Percentiles rank a stretch among this genome's conserved stretches.
Conservation (phyloP, 2,113 vertebrate species). For the Paramormyrops kingsleyae region DNA sequence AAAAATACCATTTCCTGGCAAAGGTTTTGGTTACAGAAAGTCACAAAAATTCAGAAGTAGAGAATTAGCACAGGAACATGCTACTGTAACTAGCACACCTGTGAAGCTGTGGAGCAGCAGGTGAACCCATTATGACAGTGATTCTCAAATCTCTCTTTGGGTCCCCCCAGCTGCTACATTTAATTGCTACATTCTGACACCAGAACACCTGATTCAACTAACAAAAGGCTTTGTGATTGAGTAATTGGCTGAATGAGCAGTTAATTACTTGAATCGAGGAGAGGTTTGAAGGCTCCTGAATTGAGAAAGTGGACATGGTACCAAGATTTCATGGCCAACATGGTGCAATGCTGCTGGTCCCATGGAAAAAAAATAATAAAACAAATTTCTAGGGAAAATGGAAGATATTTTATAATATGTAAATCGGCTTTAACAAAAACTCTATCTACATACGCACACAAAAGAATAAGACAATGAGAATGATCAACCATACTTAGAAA, state of each 20-base stretch:
- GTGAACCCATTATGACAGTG: background rate
- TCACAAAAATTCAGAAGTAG: background rate
- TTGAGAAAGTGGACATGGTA: background rate
- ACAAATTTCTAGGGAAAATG: background rate
- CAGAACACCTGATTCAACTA: background rate
- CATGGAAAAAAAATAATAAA: background rate
- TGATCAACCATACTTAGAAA: background rate
- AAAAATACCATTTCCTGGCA: background rate
- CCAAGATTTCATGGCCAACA: background rate
- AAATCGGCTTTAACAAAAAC: background rate
- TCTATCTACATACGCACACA: background rate
- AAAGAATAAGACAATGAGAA: background rate
- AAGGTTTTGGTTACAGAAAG: background rate
- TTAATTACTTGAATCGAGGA: background rate
- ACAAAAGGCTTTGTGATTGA: background rate
- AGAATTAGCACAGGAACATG: background rate
- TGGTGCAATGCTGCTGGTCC: background rate
- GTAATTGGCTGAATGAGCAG: background rate
- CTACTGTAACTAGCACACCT: background rate
- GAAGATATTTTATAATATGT: background rate
- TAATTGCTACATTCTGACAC: background rate
- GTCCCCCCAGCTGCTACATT: background rate
- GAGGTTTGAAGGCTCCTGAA: background rate
- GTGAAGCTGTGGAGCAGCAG: constrained; percentile 11
- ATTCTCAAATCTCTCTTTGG: background rate